Evolutionary conservation across 2,888 invertebrate genomes (phyloP).

Genomic region (Tipula unca): DNA sequence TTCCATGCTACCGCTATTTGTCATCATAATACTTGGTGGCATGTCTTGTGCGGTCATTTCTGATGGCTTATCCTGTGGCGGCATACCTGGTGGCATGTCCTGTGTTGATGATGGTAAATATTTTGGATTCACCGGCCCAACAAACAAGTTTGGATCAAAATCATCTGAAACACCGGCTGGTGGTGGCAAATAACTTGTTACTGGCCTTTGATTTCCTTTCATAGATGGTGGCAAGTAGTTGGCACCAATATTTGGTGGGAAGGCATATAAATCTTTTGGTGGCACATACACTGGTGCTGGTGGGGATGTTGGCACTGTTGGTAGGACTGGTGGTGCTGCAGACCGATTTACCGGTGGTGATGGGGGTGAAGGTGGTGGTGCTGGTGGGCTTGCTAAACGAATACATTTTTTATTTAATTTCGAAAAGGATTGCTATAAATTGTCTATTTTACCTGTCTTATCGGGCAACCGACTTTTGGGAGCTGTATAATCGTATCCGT

Average conservation of each 20-base stretch:
- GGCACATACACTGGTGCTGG: background rate
- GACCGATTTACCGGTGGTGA: background rate
- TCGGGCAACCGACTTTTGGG: constrained; percentile 14
- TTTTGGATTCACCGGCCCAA: constrained; percentile 30
- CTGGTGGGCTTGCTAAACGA: background rate
- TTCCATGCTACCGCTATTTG: constrained; percentile 19
- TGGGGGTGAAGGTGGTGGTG: background rate
- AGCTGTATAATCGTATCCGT: constrained; percentile 28
- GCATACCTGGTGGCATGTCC: background rate
- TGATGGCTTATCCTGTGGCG: background rate
- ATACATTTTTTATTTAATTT: too few species aligned
- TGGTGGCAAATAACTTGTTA: constrained; percentile 30
- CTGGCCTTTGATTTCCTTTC: background rate
- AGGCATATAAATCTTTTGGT: constrained; percentile 14
- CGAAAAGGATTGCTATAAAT: too few species aligned
- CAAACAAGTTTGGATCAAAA: constrained; percentile 27
- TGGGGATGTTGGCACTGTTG: background rate
- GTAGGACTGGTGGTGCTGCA: background rate
- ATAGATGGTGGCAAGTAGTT: background rate
- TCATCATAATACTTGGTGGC: background rate
- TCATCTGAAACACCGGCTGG: constrained; percentile 32
- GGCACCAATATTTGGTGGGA: background rate
- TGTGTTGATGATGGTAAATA: constrained; percentile 26
- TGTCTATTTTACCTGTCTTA: constrained; percentile 15
- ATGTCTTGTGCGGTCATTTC: background rate